A percentile compares a stretch with the other conserved stretches of the same genome.
phyloP scores from a whole-genome alignment of 2,888 invertebrate species.

The Taenaris catops region DNA sequence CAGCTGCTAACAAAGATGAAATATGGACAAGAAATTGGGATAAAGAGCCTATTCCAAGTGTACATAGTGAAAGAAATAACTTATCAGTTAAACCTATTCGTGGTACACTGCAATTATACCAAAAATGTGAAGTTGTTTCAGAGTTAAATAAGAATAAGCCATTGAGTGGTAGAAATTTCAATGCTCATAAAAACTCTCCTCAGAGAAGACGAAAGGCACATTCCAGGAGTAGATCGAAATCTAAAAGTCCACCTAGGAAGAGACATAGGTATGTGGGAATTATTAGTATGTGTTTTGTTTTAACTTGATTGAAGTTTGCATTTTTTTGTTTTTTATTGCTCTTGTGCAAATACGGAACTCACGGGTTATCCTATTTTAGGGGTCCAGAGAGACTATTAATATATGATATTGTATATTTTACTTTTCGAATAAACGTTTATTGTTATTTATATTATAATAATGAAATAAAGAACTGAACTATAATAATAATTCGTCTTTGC shows the following conservation, averaged over 20 bases:
- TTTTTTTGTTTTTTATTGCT: too few species aligned
- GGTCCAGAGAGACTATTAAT: too few species aligned
- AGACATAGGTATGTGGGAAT: constrained; percentile 65
- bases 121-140: constrained; percentile 63
- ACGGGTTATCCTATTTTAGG: too few species aligned
- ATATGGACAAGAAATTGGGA: constrained; percentile 97
- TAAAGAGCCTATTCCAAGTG: constrained; percentile 94
- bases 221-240: constrained; percentile 60
- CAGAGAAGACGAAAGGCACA: constrained; percentile 52
- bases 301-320: too few species aligned
- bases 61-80: constrained; percentile 87
- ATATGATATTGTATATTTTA: too few species aligned
- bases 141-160: constrained; percentile 33
- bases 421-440: too few species aligned
- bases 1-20: constrained; percentile 92
- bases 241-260: constrained; percentile 73
- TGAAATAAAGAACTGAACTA: too few species aligned
- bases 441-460: too few species aligned
- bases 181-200: constrained; percentile 48
- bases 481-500: too few species aligned
- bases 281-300: too few species aligned
- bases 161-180: constrained; percentile 35
- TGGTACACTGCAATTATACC: constrained; percentile 79
- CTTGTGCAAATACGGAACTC: too few species aligned
- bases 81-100: constrained; percentile 82